phyloP scores from a whole-genome alignment of 2,113 vertebrate genomes.

The Machaerirhynchus nigripectus region DNA sequence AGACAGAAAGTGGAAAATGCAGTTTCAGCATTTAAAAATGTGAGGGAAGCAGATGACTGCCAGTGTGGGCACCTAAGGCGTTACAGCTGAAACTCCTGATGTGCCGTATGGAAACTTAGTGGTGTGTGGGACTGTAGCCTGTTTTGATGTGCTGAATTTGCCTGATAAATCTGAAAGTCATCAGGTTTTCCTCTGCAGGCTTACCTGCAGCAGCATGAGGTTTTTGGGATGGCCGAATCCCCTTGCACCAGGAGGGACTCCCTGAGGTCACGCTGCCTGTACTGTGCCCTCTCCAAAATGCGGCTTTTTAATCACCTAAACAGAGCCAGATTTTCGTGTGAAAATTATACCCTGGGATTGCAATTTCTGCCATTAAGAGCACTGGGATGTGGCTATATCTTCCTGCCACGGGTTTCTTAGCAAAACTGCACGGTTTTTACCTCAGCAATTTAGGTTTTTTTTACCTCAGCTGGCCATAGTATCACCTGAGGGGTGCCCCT shows the following conservation, averaged over 20 bases:
- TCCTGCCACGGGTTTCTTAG: not conserved
- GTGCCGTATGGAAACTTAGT: rapidly evolving
- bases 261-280: rapidly evolving
- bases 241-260: not conserved
- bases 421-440: not conserved
- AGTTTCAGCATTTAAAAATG: not conserved
- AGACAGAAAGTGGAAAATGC: not conserved
- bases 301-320: not conserved
- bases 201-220: not conserved
- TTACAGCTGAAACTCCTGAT: not conserved
- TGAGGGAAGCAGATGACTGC: not conserved
- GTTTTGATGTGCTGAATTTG: not conserved
- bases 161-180: not conserved
- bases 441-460: not conserved
- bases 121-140: rapidly evolving
- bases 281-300: not conserved
- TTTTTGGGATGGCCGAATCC: not conserved
- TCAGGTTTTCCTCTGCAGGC: not conserved
- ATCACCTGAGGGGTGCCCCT: not conserved
- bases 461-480: not conserved
- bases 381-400: not conserved
- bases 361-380: not conserved
- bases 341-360: not conserved
- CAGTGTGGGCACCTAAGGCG: not conserved
- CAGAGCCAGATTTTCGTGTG: not conserved